phyloP scores from a whole-genome alignment of 2,113 vertebrate genomes.

The Peromyscus leucopus region DNA sequence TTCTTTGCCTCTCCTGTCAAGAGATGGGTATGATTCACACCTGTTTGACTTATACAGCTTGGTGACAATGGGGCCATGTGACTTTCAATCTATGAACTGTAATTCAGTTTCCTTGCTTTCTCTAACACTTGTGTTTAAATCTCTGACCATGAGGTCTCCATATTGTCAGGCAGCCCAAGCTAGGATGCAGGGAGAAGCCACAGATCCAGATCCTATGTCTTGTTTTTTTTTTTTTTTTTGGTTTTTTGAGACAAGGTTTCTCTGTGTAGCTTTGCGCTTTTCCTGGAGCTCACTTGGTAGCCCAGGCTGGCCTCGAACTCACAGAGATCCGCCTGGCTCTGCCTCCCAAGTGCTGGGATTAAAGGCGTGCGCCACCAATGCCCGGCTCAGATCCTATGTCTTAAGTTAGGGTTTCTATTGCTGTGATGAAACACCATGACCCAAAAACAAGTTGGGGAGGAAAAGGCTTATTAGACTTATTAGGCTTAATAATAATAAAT shows the following conservation, averaged over 20 bases:
- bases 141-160: neutral
- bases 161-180: neutral
- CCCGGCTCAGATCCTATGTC: neutral
- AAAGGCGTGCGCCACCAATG: no score
- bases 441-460: neutral
- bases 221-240: no score
- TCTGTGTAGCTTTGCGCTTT: no score
- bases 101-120: neutral
- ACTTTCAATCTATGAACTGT: neutral
- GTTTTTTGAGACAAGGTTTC: no score
- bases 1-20: neutral
- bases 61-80: neutral
- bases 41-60: neutral
- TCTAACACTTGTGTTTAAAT: neutral
- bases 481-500: no score
- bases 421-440: neutral
- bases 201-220: neutral
- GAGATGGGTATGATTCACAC: neutral
- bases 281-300: no score
- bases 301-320: no score
- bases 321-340: no score
- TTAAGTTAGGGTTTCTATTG: neutral
- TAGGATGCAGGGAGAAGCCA: neutral
- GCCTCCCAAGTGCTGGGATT: no score
- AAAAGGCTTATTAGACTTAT: neutral